These are phyloP conservation scores for Drosophila paulistorum DNA, from an alignment of 1,140 invertebrate species.

Conservation along the genomic window DNA sequence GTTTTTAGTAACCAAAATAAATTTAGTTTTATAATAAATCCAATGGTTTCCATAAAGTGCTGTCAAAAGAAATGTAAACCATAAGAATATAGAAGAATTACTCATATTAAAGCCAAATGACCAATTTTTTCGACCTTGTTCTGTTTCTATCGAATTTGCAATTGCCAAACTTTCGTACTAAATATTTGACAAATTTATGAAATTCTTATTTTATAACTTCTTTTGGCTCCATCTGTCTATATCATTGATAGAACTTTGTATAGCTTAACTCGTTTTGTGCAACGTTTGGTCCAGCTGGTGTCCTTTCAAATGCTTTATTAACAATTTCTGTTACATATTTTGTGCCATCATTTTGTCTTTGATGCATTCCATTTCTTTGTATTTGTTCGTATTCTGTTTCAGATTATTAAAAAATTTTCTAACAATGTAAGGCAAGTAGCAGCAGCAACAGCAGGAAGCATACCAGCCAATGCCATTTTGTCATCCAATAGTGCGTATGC, in stretches of 20 bases:
- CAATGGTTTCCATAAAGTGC: too few species aligned
- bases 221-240: background rate
- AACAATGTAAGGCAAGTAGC: background rate
- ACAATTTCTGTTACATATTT: background rate
- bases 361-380: background rate
- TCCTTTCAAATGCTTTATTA: conserved; percentile 5
- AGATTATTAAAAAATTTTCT: conserved; percentile 11
- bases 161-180: too few species aligned
- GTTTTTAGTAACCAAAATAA: too few species aligned
- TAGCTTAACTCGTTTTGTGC: background rate
- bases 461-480: conserved; percentile 15
- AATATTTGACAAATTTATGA: background rate
- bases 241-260: background rate
- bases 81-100: too few species aligned
- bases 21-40: too few species aligned
- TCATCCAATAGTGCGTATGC: conserved; percentile 59
- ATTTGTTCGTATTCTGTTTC: background rate
- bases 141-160: too few species aligned
- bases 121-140: too few species aligned
- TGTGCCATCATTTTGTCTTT: background rate
- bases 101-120: too few species aligned
- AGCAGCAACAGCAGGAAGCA: conserved; percentile 27
- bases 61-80: too few species aligned
- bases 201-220: background rate
- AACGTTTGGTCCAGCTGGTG: background rate